Percentiles rank a stretch among this genome's conserved stretches.
Conservation (phyloP, 1,140 invertebrate genomes). For the Lucilia cuprina region DNA sequence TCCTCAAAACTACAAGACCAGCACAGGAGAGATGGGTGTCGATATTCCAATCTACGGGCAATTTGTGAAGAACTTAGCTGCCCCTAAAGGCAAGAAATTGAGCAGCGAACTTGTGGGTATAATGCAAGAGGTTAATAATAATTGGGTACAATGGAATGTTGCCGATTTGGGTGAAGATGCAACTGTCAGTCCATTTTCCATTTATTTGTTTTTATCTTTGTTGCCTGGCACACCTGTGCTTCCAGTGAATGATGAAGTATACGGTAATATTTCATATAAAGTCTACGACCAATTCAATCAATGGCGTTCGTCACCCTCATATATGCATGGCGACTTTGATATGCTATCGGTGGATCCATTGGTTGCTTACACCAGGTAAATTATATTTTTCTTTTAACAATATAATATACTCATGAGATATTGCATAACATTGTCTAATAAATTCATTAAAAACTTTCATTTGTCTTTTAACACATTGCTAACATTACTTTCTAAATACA, state of each 20-base stretch:
- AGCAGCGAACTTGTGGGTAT: slow-evolving; percentile 44
- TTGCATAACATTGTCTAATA: neutral
- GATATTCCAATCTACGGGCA: slow-evolving; percentile 56
- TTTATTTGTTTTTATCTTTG: slow-evolving; percentile 73
- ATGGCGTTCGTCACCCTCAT: slow-evolving; percentile 63
- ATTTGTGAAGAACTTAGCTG: slow-evolving; percentile 47
- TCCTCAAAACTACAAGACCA: slow-evolving; percentile 47
- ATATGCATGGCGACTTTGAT: slow-evolving; percentile 67
- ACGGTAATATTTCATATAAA: slow-evolving; percentile 44
- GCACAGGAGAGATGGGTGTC: slow-evolving; percentile 44
- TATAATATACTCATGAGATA: neutral
- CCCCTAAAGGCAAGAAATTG: slow-evolving; percentile 42
- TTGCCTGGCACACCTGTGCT: slow-evolving; percentile 77
- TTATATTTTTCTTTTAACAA: neutral
- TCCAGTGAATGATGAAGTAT: slow-evolving; percentile 66
- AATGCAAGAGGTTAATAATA: slow-evolving; percentile 42
- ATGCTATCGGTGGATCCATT: slow-evolving; percentile 64
- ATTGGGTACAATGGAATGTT: slow-evolving; percentile 60
- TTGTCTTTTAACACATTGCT: neutral
- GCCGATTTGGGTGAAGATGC: slow-evolving; percentile 45
- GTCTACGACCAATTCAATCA: slow-evolving; percentile 60
- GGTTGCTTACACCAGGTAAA: slow-evolving; percentile 72
- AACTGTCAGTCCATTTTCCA: slow-evolving; percentile 48
- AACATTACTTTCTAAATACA: neutral
- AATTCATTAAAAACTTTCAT: neutral